Percentiles rank a stretch among this genome's conserved stretches.
Evolutionary conservation across 2,888 invertebrate species (phyloP).

Genomic region (Drosophila buzzatii): DNA sequence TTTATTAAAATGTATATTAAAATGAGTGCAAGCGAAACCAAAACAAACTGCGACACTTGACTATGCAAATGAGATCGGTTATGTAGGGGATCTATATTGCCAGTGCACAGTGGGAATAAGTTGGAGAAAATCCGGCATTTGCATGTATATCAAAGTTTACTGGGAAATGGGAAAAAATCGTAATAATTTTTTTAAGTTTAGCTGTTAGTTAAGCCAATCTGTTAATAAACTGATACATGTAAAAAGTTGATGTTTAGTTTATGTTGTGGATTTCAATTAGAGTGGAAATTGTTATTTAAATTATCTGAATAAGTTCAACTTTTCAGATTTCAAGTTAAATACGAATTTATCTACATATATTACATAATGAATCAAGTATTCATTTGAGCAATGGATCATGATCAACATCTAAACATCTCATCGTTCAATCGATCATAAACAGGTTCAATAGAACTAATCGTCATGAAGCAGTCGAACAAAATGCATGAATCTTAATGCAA

Average conservation of each 20-base stretch:
- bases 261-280: neutral
- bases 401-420: no score
- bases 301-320: neutral
- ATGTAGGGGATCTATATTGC: constrained; percentile 13
- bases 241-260: neutral
- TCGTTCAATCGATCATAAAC: no score
- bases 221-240: neutral
- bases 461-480: no score
- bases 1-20: constrained; percentile 81
- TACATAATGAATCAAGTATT: no score
- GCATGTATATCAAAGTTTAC: neutral
- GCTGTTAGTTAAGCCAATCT: neutral
- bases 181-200: neutral
- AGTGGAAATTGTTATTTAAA: neutral
- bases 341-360: no score
- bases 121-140: neutral
- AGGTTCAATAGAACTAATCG: no score
- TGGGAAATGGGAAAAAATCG: neutral
- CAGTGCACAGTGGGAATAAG: constrained; percentile 43
- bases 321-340: no score
- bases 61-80: constrained; percentile 46
- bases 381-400: no score
- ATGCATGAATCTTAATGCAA: no score
- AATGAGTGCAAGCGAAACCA: constrained; percentile 72
- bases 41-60: constrained; percentile 47